Percentiles rank a stretch among this genome's conserved stretches.
phyloP scores from a whole-genome alignment of 2,888 invertebrate genomes.

The Coecobrya sp. region DNA sequence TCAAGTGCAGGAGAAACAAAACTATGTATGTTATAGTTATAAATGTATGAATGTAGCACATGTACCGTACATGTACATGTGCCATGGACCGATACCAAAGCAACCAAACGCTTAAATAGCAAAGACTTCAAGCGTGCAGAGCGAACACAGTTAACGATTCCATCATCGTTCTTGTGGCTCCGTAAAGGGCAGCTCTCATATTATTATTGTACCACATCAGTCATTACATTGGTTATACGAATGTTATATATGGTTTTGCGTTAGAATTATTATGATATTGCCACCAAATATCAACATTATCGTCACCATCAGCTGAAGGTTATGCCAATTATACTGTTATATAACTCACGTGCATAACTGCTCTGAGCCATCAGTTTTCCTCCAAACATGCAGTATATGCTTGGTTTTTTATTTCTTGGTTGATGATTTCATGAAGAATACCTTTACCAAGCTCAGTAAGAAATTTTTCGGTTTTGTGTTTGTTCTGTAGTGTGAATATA shows the following conservation, averaged over 20 bases:
- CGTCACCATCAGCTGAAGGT: slow-evolving; percentile 59
- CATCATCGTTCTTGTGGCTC: slow-evolving; percentile 28
- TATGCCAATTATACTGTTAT: slow-evolving; percentile 37
- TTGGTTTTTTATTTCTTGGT: neutral
- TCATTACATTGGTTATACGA: neutral
- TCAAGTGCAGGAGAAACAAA: too few species aligned
- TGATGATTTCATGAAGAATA: too few species aligned
- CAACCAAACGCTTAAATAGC: neutral
- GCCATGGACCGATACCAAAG: neutral
- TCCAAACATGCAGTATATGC: neutral
- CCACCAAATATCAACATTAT: neutral
- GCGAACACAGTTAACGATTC: slow-evolving; percentile 48
- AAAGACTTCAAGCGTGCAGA: neutral
- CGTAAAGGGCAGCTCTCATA: neutral
- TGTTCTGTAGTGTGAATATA: too few species aligned
- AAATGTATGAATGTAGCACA: neutral
- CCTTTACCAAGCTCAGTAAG: neutral
- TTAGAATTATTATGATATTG: neutral
- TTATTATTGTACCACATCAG: neutral
- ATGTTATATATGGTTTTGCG: neutral
- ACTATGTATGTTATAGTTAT: too few species aligned
- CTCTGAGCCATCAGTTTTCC: neutral
- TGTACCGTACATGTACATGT: neutral
- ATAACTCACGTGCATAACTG: slow-evolving; percentile 26
- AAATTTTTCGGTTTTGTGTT: too few species aligned